Conservation (phyloP, 1,140 invertebrate species). For the Bombus consobrinus region DNA sequence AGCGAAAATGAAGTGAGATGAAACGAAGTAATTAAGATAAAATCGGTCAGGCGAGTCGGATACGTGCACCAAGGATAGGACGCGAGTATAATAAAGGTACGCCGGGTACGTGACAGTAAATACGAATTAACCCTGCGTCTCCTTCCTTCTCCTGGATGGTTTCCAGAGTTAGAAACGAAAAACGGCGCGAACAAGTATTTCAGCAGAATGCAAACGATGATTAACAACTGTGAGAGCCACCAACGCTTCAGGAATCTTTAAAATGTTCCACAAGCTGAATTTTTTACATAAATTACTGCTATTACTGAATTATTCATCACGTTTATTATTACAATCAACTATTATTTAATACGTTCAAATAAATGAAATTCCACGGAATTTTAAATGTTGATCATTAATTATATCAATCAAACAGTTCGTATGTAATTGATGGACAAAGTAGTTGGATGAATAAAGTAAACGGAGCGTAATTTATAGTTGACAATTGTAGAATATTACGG, state of each 20-base stretch:
- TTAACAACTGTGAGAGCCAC: constrained; percentile 25
- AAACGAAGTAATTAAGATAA: constrained; percentile 39
- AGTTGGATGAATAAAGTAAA: background rate
- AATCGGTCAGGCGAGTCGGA: background rate
- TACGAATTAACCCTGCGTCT: constrained; percentile 17
- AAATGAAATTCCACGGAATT: background rate
- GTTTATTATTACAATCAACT: background rate
- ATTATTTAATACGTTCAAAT: background rate
- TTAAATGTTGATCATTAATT: background rate
- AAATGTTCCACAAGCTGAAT: background rate
- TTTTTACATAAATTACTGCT: too few relatives aligned
- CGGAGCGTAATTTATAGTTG: background rate
- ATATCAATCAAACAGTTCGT: background rate
- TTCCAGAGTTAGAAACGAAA: constrained; percentile 31
- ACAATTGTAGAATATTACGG: background rate
- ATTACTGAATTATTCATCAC: too few relatives aligned
- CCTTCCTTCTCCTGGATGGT: background rate
- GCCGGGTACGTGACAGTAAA: constrained; percentile 20
- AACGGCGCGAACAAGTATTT: constrained; percentile 27
- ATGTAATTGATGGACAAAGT: background rate
- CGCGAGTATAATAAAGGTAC: background rate
- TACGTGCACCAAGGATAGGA: background rate
- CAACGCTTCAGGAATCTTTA: constrained; percentile 6
- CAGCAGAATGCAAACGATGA: constrained; percentile 43
- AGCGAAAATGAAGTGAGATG: background rate